Evolutionary conservation across 2,797 vertebrate species (phyloP).

Genomic region (Varecia variegata): DNA sequence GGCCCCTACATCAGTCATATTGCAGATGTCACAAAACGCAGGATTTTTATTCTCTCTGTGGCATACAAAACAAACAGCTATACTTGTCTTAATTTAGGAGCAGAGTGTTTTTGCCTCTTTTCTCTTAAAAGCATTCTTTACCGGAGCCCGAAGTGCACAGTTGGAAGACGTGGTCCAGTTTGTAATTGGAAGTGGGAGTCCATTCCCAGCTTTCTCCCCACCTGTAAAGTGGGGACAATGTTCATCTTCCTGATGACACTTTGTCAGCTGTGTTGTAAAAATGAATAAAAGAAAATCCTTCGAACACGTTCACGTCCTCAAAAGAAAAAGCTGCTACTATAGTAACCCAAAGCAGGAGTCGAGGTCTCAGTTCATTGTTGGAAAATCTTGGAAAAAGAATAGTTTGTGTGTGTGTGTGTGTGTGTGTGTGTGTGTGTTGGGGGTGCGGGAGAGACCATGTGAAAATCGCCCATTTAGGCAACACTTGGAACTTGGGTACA

Average conservation of each 20-base stretch:
- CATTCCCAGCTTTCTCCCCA: background rate
- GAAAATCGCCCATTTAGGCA: background rate
- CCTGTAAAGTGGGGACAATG: background rate
- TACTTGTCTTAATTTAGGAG: conserved; percentile 66
- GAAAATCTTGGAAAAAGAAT: background rate
- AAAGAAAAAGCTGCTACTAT: background rate
- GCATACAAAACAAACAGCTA: conserved; percentile 11
- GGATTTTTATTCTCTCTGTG: conserved; percentile 22
- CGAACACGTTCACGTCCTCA: background rate
- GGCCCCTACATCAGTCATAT: conserved; percentile 40
- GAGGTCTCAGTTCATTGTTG: background rate
- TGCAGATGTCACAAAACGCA: conserved; percentile 34
- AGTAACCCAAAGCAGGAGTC: background rate
- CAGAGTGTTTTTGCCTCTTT: conserved; percentile 37
- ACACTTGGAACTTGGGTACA: background rate
- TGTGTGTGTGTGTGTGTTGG: too few species aligned
- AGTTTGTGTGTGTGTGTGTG: background rate
- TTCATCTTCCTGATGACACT: background rate
- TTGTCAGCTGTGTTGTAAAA: conserved; percentile 5
- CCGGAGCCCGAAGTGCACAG: background rate
- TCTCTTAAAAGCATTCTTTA: conserved; percentile 50
- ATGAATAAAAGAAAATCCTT: background rate
- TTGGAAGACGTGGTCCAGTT: background rate
- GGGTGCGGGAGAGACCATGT: background rate
- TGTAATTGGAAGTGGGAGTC: background rate